Percentiles rank a stretch among this genome's conserved stretches.
These are phyloP conservation scores for Drosophila cognata DNA, from an alignment of 2,888 invertebrate species.

Conservation along the genomic window DNA sequence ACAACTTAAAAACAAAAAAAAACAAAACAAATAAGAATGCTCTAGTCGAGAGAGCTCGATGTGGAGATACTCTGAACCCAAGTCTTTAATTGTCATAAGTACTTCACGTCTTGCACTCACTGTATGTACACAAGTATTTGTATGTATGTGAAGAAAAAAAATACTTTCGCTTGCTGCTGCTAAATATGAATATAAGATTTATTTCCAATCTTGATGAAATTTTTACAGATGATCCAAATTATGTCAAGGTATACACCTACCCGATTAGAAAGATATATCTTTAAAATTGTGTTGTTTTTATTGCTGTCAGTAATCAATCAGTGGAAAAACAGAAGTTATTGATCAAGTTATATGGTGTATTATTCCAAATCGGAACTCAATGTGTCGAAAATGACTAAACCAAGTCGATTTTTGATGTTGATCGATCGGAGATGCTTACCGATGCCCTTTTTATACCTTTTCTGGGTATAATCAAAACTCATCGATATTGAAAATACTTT, in stretches of 20 bases:
- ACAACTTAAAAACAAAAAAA: slow-evolving; percentile 1
- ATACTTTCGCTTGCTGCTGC: background rate
- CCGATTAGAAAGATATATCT: background rate
- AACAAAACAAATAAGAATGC: background rate
- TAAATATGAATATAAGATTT: background rate
- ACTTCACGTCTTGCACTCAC: background rate
- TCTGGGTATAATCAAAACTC: slow-evolving; percentile 28
- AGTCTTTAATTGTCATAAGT: background rate
- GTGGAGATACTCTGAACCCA: background rate
- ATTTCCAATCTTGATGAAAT: background rate
- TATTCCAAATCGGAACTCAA: background rate
- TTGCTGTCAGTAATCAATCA: background rate
- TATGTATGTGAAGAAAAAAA: background rate
- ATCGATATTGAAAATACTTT: slow-evolving; percentile 20
- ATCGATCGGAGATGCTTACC: background rate
- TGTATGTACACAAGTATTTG: background rate
- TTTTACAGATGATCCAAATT: slow-evolving; percentile 1
- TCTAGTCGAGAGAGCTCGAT: slow-evolving; percentile 1
- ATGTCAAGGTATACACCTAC: background rate
- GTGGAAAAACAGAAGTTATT: background rate
- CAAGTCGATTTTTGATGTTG: background rate
- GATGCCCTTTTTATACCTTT: background rate
- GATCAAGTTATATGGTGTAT: background rate
- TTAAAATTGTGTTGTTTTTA: background rate
- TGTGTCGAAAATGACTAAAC: background rate